Base-by-base conservation (phyloP, 2,888 invertebrate species). In the Agrochola circellaris region DNA sequence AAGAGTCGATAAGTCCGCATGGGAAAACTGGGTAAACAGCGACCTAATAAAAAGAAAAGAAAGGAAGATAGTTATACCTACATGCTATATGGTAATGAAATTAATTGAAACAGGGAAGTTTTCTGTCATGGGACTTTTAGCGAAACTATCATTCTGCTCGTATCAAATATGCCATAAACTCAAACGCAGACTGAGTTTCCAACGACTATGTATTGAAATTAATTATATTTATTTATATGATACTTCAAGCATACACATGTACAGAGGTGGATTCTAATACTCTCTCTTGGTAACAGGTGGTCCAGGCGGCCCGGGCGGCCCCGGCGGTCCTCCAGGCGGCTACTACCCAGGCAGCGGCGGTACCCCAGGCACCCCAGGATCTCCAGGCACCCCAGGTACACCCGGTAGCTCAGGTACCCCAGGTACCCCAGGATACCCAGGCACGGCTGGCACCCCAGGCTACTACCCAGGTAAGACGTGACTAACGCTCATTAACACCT, bases 281-380 rank as follows among this genome's bases (percentile, higher is more conserved):
- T 20, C 15, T 38, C 9, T 17, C 11, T 58, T 69, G 38, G 11
- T 75, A 67, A 42, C 20, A 82, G 89, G 88, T 42, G 88, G 88
- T 73, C 89, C 89, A 73, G 88, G 88, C 26, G 88, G 89, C 30
- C 97, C 97, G 15, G 96, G 93, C 71, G 94, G 86, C n/a, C 88
- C 90, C 1, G 79, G 84, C 4, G 83, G 84, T 17, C 82, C 86
- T 5, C 68, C 72, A 11, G 88, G 90, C 34, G 86, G 89, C 15
- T 88, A 90, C 75, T 90, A 92, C 48, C 88, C 88, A 38, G 81
- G 88, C 71, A 79, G 64, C 54, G 56, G 81, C 15, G 73, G 83
- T 2, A 84, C 75, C 30, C 61, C 83, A 51, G 88, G 86, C 71
- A 73, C 54, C 17, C 87, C 90, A 15, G 87, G 89, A 45, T 75